These are phyloP conservation scores for Podilymbus podiceps DNA, from an alignment of 2,113 vertebrate species.

Conservation along the genomic window DNA sequence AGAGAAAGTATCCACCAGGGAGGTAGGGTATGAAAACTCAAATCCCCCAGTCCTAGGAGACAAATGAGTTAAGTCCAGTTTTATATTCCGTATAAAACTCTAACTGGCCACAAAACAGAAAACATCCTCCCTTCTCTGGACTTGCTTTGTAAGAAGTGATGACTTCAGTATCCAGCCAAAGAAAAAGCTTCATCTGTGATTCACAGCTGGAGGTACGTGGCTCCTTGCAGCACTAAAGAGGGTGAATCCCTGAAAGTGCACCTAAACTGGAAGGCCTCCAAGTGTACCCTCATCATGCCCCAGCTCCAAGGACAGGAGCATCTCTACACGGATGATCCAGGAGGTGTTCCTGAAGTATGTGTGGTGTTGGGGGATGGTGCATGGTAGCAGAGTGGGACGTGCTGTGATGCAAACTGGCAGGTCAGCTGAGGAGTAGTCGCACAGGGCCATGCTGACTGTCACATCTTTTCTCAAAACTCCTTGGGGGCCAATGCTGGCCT, in stretches of 20 bases:
- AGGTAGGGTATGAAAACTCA: neutral
- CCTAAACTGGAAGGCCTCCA: neutral
- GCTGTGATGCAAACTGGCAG: neutral
- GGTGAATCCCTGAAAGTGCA: neutral
- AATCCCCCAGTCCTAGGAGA: neutral
- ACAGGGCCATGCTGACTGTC: neutral
- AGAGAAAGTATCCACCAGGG: neutral
- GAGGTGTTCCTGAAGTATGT: neutral
- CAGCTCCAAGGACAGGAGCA: neutral
- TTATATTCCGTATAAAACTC: neutral
- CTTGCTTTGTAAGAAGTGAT: neutral
- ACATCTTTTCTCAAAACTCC: neutral
- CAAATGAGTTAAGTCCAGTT: neutral
- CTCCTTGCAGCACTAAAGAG: neutral
- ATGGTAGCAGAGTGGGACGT: neutral
- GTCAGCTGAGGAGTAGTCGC: neutral
- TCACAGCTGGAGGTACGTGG: neutral
- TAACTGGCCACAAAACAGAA: neutral
- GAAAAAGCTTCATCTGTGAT: neutral
- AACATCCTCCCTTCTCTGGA: neutral
- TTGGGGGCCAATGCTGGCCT: neutral
- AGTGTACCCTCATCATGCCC: accelerated
- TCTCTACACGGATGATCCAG: neutral
- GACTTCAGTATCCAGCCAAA: neutral
- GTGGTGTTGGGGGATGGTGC: too few species aligned